Evolutionary conservation across 2,797 vertebrate genomes (phyloP), one percentile per base, ranked within the genome.

Genomic region (Salmo trutta): DNA sequence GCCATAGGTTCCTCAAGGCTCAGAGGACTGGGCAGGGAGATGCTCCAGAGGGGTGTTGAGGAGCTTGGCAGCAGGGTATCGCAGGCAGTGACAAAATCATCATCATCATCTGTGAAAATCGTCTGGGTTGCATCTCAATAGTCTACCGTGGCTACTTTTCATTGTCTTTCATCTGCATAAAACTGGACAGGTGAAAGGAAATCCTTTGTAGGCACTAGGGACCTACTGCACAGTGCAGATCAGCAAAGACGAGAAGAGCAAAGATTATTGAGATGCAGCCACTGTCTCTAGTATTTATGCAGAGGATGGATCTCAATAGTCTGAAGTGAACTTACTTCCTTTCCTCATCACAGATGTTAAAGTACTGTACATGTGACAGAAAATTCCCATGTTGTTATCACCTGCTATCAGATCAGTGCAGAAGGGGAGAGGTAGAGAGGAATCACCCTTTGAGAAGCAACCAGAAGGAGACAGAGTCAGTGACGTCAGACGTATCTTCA

Each of bases 1-100:
- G 64, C 54, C 79, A 71, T 74, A 67, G 77, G 29, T 73, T 82
- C 54, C 29, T 47, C 62, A 74, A 54, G 24, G 72, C 72, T 74
- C 19, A 41, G 24, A 59, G 72, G 72, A 74, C 62, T 74, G 54
- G 36, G 16, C 36, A 8, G 17, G 67, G 15, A 5, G 65, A 16
- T 29, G 27, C 41, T 17, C 16, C 10, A 15, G 41, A 59, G 15
- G 24, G 27, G 21, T 21, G n/a, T 29, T 51, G 15, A 54, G 14
- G 70, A 72, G 65, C 65, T 67, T 19, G 1, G 65, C 27, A 67
- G 65, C 65, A 67, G 65, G 65, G 15, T 29, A 5, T 15, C 12
- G 69, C 4, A 71, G 36, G 69, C 36, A 52, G 69, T 24, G 69
- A 71, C 69, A 51, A 21, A 41, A 36, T 36, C 33, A 71, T 70